These are phyloP conservation scores for Solenodon paradoxus DNA, from an alignment of 2,113 vertebrate genomes.

Conservation along the genomic window DNA sequence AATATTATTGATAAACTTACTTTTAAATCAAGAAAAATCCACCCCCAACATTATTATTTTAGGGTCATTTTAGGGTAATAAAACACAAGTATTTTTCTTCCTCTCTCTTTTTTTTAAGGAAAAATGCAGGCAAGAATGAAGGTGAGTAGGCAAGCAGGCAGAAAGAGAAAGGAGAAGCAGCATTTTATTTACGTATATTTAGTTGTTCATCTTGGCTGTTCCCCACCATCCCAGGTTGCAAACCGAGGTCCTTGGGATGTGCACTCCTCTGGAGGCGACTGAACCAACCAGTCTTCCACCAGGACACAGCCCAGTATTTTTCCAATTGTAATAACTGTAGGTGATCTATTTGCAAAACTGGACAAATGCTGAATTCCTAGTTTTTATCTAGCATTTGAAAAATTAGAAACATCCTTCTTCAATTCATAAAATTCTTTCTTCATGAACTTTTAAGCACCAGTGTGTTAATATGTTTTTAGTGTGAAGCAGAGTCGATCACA, in stretches of 20 bases:
- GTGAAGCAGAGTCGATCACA: neutral
- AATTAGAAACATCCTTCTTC: neutral
- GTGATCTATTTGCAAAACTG: neutral
- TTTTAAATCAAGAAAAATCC: neutral
- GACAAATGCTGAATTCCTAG: neutral
- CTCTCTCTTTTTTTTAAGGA: too few relatives aligned
- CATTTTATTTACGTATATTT: too few relatives aligned
- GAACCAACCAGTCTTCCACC: too few relatives aligned
- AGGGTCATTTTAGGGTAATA: neutral
- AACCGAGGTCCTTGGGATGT: too few relatives aligned
- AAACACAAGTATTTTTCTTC: neutral
- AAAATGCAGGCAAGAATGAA: too few relatives aligned
- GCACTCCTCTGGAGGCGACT: too few relatives aligned
- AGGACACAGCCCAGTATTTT: too few relatives aligned
- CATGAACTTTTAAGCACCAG: neutral
- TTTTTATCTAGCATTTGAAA: neutral
- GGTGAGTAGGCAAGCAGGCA: too few relatives aligned
- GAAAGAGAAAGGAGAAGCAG: too few relatives aligned
- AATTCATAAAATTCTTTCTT: neutral
- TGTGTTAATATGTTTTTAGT: neutral
- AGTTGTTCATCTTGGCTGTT: too few relatives aligned
- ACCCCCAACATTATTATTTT: neutral
- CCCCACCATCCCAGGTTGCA: too few relatives aligned
- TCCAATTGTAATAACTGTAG: neutral
- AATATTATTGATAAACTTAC: neutral